phyloP scores from a whole-genome alignment of 2,113 vertebrate species.

The Pampusana beccarii region DNA sequence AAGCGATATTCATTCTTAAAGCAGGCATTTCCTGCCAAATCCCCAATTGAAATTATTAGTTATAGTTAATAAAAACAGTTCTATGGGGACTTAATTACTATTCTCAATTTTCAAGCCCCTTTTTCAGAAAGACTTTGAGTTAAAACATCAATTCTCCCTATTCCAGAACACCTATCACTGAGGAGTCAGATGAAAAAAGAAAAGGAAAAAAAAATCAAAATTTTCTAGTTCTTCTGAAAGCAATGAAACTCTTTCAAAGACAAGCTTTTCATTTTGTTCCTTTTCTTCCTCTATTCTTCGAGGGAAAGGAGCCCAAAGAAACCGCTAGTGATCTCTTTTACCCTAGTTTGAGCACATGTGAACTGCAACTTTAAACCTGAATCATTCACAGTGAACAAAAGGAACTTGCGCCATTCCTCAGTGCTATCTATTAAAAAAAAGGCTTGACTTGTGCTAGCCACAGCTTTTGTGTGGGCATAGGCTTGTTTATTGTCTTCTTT shows the following conservation, averaged over 20 bases:
- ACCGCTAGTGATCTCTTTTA: neutral
- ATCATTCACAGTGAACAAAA: neutral
- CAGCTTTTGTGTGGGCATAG: neutral
- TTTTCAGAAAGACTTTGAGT: neutral
- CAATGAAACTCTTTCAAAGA: neutral
- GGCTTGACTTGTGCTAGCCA: neutral
- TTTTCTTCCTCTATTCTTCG: neutral
- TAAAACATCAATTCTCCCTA: neutral
- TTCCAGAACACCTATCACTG: neutral
- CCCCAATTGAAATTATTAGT: neutral
- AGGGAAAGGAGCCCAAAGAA: neutral
- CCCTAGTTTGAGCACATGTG: neutral
- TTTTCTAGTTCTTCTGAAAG: neutral
- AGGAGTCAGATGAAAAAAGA: neutral
- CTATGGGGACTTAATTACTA: neutral
- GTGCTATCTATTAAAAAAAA: neutral
- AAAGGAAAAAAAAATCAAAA: neutral
- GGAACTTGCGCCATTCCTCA: neutral
- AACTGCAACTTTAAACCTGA: neutral
- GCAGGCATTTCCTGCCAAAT: slow-evolving; percentile 10
- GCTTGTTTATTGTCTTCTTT: neutral
- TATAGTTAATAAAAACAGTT: slow-evolving; percentile 14
- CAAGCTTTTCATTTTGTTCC: neutral
- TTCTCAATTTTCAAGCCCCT: neutral
- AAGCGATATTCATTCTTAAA: slow-evolving; percentile 7